Base-by-base conservation (phyloP, 2,888 invertebrate genomes). In the Autographa pulchrina region DNA sequence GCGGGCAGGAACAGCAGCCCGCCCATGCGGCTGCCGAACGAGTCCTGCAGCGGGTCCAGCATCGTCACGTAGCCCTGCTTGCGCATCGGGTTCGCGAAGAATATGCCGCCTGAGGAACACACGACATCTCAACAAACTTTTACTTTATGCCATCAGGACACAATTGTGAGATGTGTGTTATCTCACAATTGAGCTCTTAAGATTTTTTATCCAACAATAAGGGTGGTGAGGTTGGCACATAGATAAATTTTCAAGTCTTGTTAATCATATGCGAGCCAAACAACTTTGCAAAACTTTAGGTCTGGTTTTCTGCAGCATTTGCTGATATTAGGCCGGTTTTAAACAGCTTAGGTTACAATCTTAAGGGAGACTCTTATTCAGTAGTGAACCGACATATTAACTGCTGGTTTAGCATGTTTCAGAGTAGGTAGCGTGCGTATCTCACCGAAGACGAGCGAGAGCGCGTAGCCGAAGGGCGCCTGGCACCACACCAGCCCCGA, bases 11-110 rank as follows among this genome's bases (percentile, higher is more conserved):
- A 99, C 81, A 99, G 96, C 78, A 99, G 96, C 0, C 99, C 99
- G 32, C 99, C 99, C 99, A 99, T 99, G 80, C 99, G 97, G 92
- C 99, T 98, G 31, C 99, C 99, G 92, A 99, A 99, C 71, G 98
- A 97, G 92, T 99, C 98, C 96, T 99, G 99, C 87, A 99, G 97
- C 3, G 99, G 99, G 94, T 99, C 99, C 95, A 99, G 93, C 99
- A 99, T 99, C 48, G 99, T 99, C 81, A 99, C 98, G 96, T 99
- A 99, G 78, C 99, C 99, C 95, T 99, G 98, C 91, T 98, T 97
- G 82, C 99, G 97, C 99, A 99, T 99, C 88, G 98, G 98, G 95
- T 99, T 99, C 83, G 99, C 99, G 96, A 99, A 99, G 96, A 99
- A 99, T 88, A 99, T 97, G 16, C 99, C 99, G 81, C 99, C 99